Percentiles rank a stretch among this genome's conserved stretches.
Conservation (phyloP, 1,140 invertebrate genomes). For the Anoplophora glabripennis region DNA sequence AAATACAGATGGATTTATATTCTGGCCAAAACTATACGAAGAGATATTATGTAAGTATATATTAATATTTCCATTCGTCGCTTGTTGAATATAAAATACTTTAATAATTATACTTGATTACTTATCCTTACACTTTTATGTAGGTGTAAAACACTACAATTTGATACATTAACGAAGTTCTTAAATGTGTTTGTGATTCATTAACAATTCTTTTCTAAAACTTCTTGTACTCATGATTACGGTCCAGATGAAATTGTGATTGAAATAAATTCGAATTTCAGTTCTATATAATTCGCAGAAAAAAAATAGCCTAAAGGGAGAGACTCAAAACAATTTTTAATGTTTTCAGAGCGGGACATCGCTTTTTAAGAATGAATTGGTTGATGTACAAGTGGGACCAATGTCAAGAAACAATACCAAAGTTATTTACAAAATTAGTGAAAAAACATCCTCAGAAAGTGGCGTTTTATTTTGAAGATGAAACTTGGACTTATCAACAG, state of each 20-base stretch:
- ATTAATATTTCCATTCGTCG: neutral
- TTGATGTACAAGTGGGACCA: conserved; percentile 33
- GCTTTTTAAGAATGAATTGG: conserved; percentile 51
- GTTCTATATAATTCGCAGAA: no score
- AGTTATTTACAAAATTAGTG: conserved; percentile 58
- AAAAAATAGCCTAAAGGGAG: no score
- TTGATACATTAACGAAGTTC: no score
- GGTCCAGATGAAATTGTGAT: no score
- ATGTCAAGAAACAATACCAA: conserved; percentile 55
- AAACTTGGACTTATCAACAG: conserved; percentile 68
- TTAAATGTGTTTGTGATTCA: no score
- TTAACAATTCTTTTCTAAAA: no score
- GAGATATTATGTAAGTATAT: conserved; percentile 42
- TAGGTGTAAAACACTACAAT: conserved; percentile 1
- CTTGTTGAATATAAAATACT: no score
- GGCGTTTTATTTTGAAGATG: conserved; percentile 70
- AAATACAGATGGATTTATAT: conserved; percentile 37
- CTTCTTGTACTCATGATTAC: no score
- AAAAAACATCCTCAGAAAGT: conserved; percentile 61
- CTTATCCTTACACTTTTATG: neutral
- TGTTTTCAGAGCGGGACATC: conserved; percentile 50
- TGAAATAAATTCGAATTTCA: no score
- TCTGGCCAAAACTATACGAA: conserved; percentile 38
- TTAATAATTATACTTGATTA: no score
- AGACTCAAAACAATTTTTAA: neutral